phyloP scores from a whole-genome alignment of 1,140 invertebrate species.

The Parapsyche elsis region DNA sequence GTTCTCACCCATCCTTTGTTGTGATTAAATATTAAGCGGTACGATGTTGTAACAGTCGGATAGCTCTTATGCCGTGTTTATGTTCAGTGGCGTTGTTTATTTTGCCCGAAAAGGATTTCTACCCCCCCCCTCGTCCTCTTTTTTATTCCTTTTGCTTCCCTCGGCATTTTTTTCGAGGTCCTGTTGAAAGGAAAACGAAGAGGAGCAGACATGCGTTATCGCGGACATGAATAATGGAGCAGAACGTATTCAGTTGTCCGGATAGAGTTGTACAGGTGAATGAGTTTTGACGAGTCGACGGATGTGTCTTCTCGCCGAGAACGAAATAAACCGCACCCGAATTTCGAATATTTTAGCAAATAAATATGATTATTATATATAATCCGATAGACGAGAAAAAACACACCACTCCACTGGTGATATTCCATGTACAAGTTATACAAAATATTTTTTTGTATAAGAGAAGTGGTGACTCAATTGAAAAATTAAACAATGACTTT shows the following conservation, averaged over 20 bases:
- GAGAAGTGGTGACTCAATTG: no score
- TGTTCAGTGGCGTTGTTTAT: slow-evolving; percentile 16
- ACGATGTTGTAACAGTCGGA: not conserved
- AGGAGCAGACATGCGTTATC: slow-evolving; percentile 33
- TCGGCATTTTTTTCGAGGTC: not conserved
- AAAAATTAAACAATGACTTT: no score
- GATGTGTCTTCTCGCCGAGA: slow-evolving; percentile 8
- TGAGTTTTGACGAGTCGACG: slow-evolving; percentile 37
- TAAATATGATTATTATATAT: not conserved
- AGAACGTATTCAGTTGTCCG: slow-evolving; percentile 35
- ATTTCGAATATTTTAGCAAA: not conserved
- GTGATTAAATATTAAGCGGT: slow-evolving; percentile 21
- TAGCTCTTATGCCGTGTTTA: not conserved
- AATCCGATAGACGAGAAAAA: no score
- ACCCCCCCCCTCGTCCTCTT: not conserved
- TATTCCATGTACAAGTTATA: no score
- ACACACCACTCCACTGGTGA: no score
- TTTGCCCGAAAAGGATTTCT: slow-evolving; percentile 6
- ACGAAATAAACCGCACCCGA: slow-evolving; percentile 24
- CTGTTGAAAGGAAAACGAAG: slow-evolving; percentile 4
- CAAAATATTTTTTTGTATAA: no score
- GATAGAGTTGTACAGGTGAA: slow-evolving; percentile 24
- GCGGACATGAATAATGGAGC: slow-evolving; percentile 37
- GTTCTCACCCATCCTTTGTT: not conserved
- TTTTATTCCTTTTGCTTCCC: not conserved